phyloP scores from a whole-genome alignment of 53 echinoderm and acorn worm species.

The Holothuria leucospilota region DNA sequence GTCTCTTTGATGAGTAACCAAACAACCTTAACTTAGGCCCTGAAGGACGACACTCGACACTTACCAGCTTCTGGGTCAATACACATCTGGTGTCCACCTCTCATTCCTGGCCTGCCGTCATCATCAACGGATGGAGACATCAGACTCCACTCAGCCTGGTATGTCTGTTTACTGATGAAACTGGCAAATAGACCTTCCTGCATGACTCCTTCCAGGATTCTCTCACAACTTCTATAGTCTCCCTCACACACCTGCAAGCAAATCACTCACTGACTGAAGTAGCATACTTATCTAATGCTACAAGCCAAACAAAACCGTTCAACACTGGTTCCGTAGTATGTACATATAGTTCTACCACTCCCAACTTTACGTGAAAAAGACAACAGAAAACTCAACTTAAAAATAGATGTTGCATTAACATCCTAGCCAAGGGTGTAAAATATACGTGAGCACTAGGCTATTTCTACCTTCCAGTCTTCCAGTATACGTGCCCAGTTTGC shows the following conservation, averaged over 20 bases:
- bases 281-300: no score
- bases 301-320: background rate
- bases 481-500: no score
- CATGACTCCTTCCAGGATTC: slow-evolving; percentile 71
- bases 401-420: no score
- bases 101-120: slow-evolving; percentile 88
- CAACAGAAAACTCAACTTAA: no score
- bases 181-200: slow-evolving; percentile 72
- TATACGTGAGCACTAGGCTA: no score
- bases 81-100: slow-evolving; percentile 98
- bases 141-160: slow-evolving; percentile 84
- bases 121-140: slow-evolving; percentile 74
- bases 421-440: no score
- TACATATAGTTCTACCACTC: no score
- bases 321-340: background rate
- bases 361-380: no score
- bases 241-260: slow-evolving; percentile 75
- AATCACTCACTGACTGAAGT: background rate
- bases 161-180: slow-evolving; percentile 84
- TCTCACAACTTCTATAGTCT: slow-evolving; percentile 86
- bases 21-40: no score
- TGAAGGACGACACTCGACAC: background rate
- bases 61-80: slow-evolving; percentile 86
- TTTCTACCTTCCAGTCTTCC: no score
- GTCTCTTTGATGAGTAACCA: no score